Conservation (phyloP, 1,140 invertebrate species). For the Saccostrea glomerata region DNA sequence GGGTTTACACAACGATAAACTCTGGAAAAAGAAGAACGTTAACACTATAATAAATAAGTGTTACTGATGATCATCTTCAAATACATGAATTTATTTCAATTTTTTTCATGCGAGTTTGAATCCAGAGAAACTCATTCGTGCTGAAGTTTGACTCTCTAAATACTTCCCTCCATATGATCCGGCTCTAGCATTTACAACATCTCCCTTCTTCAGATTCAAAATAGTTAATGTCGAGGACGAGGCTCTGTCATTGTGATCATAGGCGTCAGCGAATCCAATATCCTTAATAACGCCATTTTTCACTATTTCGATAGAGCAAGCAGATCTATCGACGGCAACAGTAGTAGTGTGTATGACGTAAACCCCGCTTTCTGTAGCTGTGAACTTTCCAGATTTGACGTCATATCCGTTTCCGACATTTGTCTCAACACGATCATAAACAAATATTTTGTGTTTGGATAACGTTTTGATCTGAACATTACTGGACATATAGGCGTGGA, state of each 20-base stretch:
- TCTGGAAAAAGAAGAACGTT: too few species aligned
- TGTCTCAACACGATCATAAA: too few species aligned
- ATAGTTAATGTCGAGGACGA: neutral
- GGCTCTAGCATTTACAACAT: neutral
- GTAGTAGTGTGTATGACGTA: conserved; percentile 48
- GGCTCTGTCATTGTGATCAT: conserved; percentile 22
- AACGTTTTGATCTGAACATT: neutral
- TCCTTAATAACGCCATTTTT: neutral
- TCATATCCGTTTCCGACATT: too few species aligned
- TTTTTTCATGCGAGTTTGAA: neutral
- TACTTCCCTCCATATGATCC: neutral
- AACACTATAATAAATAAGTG: too few species aligned
- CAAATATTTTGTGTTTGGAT: too few species aligned
- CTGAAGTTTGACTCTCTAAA: neutral
- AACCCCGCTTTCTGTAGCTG: neutral
- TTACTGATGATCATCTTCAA: too few species aligned
- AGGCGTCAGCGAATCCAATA: conserved; percentile 26
- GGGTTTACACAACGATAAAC: too few species aligned
- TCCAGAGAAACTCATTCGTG: neutral
- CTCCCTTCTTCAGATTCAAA: too few species aligned
- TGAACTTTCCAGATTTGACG: too few species aligned
- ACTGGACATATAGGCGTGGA: neutral
- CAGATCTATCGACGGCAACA: neutral
- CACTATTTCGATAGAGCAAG: conserved; percentile 1
- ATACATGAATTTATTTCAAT: too few species aligned